A percentile compares a stretch with the other conserved stretches of the same genome.
Conservation (phyloP, 2,888 invertebrate genomes). For the Trichacis sp. region DNA sequence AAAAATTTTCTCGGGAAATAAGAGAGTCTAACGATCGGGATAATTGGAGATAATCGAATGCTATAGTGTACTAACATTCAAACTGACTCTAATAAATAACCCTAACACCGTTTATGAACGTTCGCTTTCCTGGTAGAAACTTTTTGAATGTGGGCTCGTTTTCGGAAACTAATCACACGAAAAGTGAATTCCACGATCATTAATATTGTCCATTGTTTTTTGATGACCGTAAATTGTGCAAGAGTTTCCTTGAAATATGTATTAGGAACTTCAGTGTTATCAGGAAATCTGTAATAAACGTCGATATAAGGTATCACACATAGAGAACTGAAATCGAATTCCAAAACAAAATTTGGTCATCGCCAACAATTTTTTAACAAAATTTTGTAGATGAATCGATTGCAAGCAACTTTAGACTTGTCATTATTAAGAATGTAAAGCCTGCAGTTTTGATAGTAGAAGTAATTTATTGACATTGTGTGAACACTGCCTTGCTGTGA, state of each 20-base stretch:
- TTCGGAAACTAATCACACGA: too few species aligned
- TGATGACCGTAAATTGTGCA: too few species aligned
- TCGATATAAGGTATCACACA: conserved; percentile 7
- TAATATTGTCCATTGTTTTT: too few species aligned
- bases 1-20: conserved; percentile 59
- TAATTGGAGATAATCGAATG: conserved; percentile 35
- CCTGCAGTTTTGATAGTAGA: conserved; percentile 52
- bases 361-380: too few species aligned
- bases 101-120: not conserved
- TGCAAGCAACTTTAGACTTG: conserved; percentile 15
- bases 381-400: conserved; percentile 50
- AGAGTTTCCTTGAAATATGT: too few species aligned
- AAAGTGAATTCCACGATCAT: too few species aligned
- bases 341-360: not conserved
- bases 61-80: not conserved
- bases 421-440: conserved; percentile 29
- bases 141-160: too few species aligned
- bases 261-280: too few species aligned
- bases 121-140: too few species aligned
- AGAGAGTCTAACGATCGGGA: conserved; percentile 46
- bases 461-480: conserved; percentile 43
- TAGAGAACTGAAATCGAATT: not conserved
- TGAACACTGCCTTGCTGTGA: conserved; percentile 51
- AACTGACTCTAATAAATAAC: not conserved
- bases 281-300: not conserved